These are phyloP conservation scores for Ichneumon xanthorius DNA, from an alignment of 2,888 invertebrate genomes.

Conservation along the genomic window DNA sequence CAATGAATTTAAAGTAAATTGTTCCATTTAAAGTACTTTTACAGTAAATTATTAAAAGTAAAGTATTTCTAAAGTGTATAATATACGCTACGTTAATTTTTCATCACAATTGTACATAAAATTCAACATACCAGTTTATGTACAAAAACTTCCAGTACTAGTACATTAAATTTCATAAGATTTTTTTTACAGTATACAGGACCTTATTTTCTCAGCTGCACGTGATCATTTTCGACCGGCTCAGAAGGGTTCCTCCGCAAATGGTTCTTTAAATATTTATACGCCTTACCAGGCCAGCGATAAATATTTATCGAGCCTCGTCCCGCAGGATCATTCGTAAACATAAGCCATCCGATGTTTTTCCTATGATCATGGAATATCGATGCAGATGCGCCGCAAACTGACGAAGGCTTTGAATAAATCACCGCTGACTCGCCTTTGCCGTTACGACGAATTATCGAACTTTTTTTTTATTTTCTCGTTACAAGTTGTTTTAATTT, in stretches of 20 bases:
- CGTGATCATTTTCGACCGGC: neutral
- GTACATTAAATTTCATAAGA: no score
- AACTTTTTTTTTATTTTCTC: neutral
- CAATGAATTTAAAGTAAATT: no score
- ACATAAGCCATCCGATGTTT: neutral
- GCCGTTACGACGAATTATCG: constrained; percentile 4
- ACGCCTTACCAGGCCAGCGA: neutral
- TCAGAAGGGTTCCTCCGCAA: neutral
- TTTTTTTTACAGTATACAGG: neutral
- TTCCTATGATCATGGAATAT: constrained; percentile 50
- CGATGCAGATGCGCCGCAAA: constrained; percentile 26
- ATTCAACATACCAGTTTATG: no score
- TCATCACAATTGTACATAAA: no score
- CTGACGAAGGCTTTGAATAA: constrained; percentile 9
- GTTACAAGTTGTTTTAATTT: neutral
- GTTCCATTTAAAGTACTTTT: no score
- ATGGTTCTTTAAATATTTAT: constrained; percentile 56
- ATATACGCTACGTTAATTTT: no score
- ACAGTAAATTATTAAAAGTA: no score
- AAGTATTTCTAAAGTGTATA: no score
- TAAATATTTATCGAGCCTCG: constrained; percentile 60
- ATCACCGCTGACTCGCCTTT: neutral
- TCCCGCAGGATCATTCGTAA: constrained; percentile 27
- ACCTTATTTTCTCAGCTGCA: neutral
- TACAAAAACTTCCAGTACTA: no score